Base-by-base conservation (phyloP, 2,113 vertebrate species). In the Myxocyprinus asiaticus region DNA sequence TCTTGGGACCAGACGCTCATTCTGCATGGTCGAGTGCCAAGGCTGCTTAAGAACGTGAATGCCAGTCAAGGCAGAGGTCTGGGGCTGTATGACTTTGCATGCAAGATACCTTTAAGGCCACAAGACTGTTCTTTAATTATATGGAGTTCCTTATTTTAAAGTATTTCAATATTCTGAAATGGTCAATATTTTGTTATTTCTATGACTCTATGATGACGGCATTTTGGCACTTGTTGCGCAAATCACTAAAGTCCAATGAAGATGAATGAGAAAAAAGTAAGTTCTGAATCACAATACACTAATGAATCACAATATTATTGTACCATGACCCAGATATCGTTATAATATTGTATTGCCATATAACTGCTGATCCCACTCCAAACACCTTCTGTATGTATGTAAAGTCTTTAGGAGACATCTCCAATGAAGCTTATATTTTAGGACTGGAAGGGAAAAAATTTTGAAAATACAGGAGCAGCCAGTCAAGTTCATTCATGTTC, bases 401-500 rank as follows among this genome's bases (percentile, higher is more conserved):
- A 10, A 5, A 55, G 51, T 55, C 10, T 55, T 55, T 14, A 55
- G 9, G 5, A 55, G 51, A 55, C 51, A 4, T 53, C 51, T 53
- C 11, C 12, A 4, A 53, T 4, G 12, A 1, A 48, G 47, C 4
- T 48, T 5, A 48, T 48, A 48, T 48, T 48, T 48, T 2, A 58
- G 14, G 14, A 5, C n/a, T n/a, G 14, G 5, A 12, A 58, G 6
- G 11, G 14, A 4, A 11, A 1, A n/a, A 12, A 14, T 10, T 6
- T 12, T 6, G n/a, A 58, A 55, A 14, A 6, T 33, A 33, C 22
- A 33, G 22, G 14, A 56, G 53, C 53, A 56, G 53, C 55, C 14
- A 58, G 14, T 6, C 55, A n/a, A 58, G 55, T n/a, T 5, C 22
- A 79, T 74, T 89, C 81, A 89, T 90, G 84, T 67, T 82, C 88